phyloP scores from a whole-genome alignment of 2,888 invertebrate genomes.

The Nycteola revayana region DNA sequence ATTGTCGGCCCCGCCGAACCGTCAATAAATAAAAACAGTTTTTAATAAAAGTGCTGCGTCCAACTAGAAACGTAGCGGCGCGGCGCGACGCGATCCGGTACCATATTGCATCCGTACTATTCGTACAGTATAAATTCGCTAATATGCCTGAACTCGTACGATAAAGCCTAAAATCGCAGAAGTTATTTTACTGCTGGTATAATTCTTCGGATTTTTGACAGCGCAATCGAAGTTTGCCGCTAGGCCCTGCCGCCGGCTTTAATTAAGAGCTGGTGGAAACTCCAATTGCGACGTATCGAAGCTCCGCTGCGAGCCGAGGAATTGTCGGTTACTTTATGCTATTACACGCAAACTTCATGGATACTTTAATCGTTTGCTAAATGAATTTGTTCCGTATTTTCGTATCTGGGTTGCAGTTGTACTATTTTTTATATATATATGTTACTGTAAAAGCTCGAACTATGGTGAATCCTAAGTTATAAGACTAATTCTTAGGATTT shows the following conservation, averaged over 20 bases:
- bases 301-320: slow-evolving; percentile 35
- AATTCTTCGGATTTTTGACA: slow-evolving; percentile 82
- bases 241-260: slow-evolving; percentile 67
- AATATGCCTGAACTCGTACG: slow-evolving; percentile 77
- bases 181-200: slow-evolving; percentile 77
- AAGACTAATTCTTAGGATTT: too few species aligned
- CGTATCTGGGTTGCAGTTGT: too few species aligned
- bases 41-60: slow-evolving; percentile 71
- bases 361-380: slow-evolving; percentile 39
- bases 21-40: slow-evolving; percentile 76
- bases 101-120: slow-evolving; percentile 73
- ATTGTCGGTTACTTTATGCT: slow-evolving; percentile 46
- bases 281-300: slow-evolving; percentile 59
- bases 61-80: slow-evolving; percentile 41
- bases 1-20: slow-evolving; percentile 50
- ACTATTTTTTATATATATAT: too few species aligned
- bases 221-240: slow-evolving; percentile 80
- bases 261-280: slow-evolving; percentile 71
- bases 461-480: too few species aligned
- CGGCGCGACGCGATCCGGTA: slow-evolving; percentile 44
- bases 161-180: slow-evolving; percentile 79
- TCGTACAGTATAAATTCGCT: slow-evolving; percentile 72
- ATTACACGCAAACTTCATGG: slow-evolving; percentile 45
- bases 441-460: too few species aligned
- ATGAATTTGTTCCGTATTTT: too few species aligned